These are phyloP conservation scores for Calonectris borealis DNA, from an alignment of 2,113 vertebrate genomes.

Conservation along the genomic window DNA sequence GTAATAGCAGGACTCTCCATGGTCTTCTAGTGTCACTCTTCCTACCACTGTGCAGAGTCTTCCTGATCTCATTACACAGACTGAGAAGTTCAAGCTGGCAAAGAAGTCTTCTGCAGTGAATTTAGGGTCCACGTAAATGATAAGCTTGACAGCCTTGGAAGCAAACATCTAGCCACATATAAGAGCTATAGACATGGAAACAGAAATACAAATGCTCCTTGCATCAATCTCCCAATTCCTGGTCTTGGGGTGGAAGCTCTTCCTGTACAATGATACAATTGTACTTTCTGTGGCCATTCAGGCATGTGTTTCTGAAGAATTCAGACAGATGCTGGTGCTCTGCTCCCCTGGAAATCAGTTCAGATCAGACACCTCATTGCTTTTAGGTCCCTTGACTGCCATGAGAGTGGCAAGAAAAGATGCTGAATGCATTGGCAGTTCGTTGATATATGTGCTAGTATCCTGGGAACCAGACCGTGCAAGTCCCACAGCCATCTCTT, in stretches of 20 bases:
- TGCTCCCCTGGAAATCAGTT: background rate
- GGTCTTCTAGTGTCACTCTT: background rate
- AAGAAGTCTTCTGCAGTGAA: background rate
- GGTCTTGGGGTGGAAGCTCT: background rate
- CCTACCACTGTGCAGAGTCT: background rate
- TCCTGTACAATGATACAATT: background rate
- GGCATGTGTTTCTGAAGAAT: background rate
- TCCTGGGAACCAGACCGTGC: background rate
- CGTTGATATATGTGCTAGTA: background rate
- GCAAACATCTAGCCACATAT: background rate
- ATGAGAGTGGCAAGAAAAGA: background rate
- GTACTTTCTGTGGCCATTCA: background rate
- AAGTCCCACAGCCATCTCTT: background rate
- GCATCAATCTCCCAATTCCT: background rate
- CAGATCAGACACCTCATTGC: background rate
- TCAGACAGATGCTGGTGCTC: background rate
- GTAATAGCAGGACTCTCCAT: background rate
- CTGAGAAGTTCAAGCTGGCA: background rate
- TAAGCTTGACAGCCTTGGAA: background rate
- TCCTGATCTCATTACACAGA: background rate
- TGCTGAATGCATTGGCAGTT: background rate
- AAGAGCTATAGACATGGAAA: background rate
- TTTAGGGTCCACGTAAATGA: background rate
- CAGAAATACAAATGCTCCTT: background rate
- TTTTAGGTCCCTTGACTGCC: background rate